phyloP scores from a whole-genome alignment of 2,113 vertebrate genomes.

The Macrotis lagotis region DNA sequence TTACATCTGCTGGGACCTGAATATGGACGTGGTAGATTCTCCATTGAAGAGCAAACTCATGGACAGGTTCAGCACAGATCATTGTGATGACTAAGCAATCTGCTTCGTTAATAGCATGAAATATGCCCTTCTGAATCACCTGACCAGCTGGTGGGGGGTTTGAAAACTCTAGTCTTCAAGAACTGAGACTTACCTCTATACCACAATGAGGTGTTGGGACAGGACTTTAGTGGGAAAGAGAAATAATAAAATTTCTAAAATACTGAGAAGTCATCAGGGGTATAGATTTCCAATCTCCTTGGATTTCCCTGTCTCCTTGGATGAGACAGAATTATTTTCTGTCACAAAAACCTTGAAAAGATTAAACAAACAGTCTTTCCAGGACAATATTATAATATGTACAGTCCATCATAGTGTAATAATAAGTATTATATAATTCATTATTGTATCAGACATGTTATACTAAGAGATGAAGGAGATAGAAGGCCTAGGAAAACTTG shows the following conservation, averaged over 20 bases:
- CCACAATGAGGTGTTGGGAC: background rate
- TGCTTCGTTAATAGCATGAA: background rate
- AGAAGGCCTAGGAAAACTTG: conserved; percentile 28
- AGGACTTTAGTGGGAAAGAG: background rate
- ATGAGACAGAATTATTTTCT: background rate
- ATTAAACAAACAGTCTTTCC: conserved; percentile 15
- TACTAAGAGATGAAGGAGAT: conserved; percentile 3
- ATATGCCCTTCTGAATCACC: no score
- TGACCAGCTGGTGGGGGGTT: background rate
- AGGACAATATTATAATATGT: background rate
- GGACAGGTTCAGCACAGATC: background rate
- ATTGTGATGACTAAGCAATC: background rate
- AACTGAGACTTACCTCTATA: background rate
- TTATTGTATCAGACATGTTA: conserved; percentile 33
- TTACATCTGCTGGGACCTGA: background rate
- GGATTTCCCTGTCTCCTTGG: background rate
- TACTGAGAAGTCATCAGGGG: background rate
- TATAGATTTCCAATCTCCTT: conserved; percentile 35
- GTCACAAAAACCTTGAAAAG: conserved; percentile 11
- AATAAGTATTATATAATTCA: background rate
- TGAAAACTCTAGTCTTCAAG: background rate
- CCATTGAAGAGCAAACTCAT: background rate
- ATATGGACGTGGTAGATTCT: background rate
- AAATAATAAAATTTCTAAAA: background rate
- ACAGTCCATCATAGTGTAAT: background rate